Evolutionary conservation across 1,140 invertebrate species (phyloP).

Genomic region (Bombus haemorrhoidalis): DNA sequence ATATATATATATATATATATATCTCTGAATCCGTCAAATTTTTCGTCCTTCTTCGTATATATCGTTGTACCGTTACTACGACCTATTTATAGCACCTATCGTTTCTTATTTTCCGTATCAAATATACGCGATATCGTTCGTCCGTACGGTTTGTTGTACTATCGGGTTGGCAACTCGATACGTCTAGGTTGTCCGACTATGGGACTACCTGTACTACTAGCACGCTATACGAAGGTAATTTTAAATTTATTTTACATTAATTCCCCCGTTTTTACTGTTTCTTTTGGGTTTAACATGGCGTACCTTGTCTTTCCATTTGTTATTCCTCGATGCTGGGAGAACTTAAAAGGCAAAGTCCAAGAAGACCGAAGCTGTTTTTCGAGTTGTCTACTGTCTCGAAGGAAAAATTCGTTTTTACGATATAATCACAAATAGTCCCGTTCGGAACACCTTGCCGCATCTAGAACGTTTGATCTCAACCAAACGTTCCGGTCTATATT

Average conservation of each 20-base stretch:
- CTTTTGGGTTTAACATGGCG: not conserved
- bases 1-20: no score
- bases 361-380: not conserved
- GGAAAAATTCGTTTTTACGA: not conserved
- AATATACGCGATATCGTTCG: no score
- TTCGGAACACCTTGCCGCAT: not conserved
- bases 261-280: fast-evolving
- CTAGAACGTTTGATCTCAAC: not conserved
- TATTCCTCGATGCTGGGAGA: not conserved
- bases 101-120: no score
- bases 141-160: no score
- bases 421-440: not conserved
- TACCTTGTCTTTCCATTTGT: not conserved
- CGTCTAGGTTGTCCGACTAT: no score
- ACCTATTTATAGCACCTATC: no score
- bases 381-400: not conserved
- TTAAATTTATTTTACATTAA: not conserved
- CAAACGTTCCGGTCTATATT: not conserved
- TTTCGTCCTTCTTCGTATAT: not conserved
- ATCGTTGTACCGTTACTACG: no score
- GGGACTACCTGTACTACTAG: no score
- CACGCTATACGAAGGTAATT: no score
- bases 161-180: no score
- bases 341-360: no score
- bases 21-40: not conserved